Evolutionary conservation across 2,797 vertebrate genomes (phyloP).

Genomic region (Myotis daubentonii): DNA sequence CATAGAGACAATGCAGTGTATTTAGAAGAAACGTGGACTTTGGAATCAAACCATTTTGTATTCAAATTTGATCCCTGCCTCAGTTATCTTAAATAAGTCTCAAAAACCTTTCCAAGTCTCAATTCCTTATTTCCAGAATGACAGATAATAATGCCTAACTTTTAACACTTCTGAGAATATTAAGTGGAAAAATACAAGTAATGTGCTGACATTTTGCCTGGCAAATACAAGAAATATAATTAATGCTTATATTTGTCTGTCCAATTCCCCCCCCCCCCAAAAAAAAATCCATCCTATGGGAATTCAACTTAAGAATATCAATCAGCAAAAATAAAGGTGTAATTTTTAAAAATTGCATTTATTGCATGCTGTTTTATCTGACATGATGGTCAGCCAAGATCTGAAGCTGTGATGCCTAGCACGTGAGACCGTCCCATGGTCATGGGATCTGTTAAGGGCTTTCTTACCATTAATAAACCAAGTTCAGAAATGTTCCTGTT

Average conservation of each 20-base stretch:
- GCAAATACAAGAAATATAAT: background rate
- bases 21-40: background rate
- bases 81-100: background rate
- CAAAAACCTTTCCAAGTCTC: background rate
- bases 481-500: background rate
- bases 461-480: background rate
- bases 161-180: background rate
- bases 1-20: background rate
- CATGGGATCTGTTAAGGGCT: background rate
- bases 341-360: background rate
- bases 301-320: background rate
- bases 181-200: background rate
- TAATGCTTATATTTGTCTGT: background rate
- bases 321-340: background rate
- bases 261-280: fast-evolving
- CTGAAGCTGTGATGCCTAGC: background rate
- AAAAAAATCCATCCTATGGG: background rate
- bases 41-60: background rate
- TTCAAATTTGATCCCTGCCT: background rate
- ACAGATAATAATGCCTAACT: background rate
- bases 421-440: background rate
- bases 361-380: background rate
- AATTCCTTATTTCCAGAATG: background rate
- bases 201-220: background rate
- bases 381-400: background rate